A percentile compares a stretch with the other conserved stretches of the same genome.
phyloP scores from a whole-genome alignment of 2,113 vertebrate genomes.

The Psephotus haematonotus region DNA sequence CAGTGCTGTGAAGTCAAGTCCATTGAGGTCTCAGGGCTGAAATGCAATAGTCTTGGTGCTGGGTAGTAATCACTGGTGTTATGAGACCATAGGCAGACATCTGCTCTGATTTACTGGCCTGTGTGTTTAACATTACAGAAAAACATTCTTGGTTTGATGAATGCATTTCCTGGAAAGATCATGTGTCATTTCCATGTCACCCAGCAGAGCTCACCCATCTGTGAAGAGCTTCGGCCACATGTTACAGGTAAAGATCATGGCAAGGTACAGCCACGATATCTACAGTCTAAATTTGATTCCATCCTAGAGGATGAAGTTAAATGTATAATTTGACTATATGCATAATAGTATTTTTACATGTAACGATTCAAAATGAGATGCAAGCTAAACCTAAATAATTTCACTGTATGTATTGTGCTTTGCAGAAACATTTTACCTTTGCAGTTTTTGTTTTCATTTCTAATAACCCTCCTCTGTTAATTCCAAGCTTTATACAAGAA shows the following conservation, averaged over 20 bases:
- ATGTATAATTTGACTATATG: neutral
- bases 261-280: neutral
- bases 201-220: slow-evolving; percentile 79
- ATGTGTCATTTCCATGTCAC: slow-evolving; percentile 88
- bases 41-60: neutral
- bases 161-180: slow-evolving; percentile 86
- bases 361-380: neutral
- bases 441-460: neutral
- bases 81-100: neutral
- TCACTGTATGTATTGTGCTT: neutral
- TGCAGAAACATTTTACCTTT: neutral
- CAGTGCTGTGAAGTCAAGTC: neutral
- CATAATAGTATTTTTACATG: neutral
- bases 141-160: slow-evolving; percentile 82
- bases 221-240: slow-evolving; percentile 80
- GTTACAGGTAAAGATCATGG: slow-evolving; percentile 76
- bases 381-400: neutral
- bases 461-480: neutral
- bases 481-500: neutral
- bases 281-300: neutral
- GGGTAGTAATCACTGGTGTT: neutral
- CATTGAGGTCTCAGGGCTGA: neutral
- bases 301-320: neutral
- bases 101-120: slow-evolving; percentile 62
- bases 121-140: slow-evolving; percentile 78